Conservation (phyloP, 2,113 vertebrate species). For the Aythya baeri region DNA sequence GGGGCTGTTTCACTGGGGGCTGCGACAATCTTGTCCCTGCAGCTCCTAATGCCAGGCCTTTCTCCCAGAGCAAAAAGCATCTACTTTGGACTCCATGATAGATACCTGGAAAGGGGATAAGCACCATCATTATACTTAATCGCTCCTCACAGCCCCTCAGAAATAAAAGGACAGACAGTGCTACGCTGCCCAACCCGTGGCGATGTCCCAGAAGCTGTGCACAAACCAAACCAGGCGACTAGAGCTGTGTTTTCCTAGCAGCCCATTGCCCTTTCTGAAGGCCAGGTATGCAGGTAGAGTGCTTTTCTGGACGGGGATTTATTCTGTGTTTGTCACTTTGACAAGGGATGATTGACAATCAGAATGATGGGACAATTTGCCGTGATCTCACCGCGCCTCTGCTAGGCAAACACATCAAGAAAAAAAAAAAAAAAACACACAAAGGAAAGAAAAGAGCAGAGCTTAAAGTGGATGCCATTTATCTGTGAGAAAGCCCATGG, state of each 20-base stretch:
- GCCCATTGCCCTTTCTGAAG: not conserved
- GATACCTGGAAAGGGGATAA: not conserved
- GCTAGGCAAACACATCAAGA: not conserved
- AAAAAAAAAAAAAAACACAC: not conserved
- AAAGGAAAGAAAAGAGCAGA: not conserved
- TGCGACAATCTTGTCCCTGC: accelerated
- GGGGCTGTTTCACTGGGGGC: not conserved
- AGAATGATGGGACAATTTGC: not conserved
- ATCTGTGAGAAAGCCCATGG: not conserved
- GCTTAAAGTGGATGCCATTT: not conserved
- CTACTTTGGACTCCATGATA: not conserved
- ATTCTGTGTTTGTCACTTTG: not conserved
- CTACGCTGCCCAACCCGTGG: not conserved
- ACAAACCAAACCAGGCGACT: not conserved
- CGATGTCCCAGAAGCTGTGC: not conserved
- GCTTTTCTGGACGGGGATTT: not conserved
- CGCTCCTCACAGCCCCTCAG: not conserved
- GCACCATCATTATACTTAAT: not conserved
- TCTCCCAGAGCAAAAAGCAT: too few species aligned
- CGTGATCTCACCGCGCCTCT: not conserved
- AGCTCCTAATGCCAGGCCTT: accelerated
- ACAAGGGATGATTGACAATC: not conserved
- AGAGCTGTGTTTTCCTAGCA: not conserved
- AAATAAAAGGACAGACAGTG: not conserved
- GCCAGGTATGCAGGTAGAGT: not conserved